Percentiles rank a stretch among this genome's conserved stretches.
Conservation (phyloP, 2,888 invertebrate species). For the Operophtera brumata region DNA sequence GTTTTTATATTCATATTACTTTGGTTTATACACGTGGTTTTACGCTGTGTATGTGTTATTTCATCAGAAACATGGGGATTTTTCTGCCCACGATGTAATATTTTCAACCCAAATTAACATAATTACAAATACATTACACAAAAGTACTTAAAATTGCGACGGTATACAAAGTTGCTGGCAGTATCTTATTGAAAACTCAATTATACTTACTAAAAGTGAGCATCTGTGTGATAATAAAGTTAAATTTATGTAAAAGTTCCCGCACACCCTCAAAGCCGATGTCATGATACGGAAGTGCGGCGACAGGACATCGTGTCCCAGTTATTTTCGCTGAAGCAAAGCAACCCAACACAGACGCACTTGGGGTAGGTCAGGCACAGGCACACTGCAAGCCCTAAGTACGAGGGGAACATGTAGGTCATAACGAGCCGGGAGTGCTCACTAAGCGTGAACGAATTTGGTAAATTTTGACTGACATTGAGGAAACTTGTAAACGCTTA, state of each 20-base stretch:
- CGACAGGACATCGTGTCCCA: constrained; percentile 54
- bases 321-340: constrained; percentile 61
- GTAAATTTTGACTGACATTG: constrained; percentile 40
- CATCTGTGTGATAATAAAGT: constrained; percentile 13
- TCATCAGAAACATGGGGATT: background rate
- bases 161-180: background rate
- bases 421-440: constrained; percentile 55
- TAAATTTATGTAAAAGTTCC: background rate
- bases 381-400: constrained; percentile 71
- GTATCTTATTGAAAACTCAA: background rate
- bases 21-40: background rate
- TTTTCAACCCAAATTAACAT: too few relatives aligned
- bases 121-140: background rate
- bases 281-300: constrained; percentile 52
- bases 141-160: background rate
- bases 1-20: background rate
- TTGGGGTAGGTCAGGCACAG: constrained; percentile 75
- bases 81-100: background rate
- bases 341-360: constrained; percentile 57
- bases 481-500: constrained; percentile 45
- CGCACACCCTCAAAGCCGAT: constrained; percentile 1
- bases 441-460: constrained; percentile 31
- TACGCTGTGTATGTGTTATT: background rate
- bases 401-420: constrained; percentile 75
- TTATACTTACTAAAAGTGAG: background rate